Evolutionary conservation across 92 coral and sea anemone genomes (phyloP).

Genomic region (Porites divaricata): DNA sequence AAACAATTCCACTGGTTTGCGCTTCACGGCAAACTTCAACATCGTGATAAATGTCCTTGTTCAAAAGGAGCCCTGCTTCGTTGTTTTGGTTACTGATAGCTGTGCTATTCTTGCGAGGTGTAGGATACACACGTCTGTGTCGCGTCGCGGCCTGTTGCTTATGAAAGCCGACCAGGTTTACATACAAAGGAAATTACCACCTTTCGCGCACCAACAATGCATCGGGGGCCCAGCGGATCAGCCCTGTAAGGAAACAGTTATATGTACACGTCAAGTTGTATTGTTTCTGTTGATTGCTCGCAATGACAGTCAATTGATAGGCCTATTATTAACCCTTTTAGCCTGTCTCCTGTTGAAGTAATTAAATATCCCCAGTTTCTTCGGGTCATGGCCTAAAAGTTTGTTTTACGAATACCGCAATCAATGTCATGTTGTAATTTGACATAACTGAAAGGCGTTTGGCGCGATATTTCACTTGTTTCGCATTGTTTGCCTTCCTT

Average conservation of each 20-base stretch:
- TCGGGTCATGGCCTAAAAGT: not conserved
- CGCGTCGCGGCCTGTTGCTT: slow-evolving; percentile 29
- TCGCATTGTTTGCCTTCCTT: slow-evolving; percentile 15
- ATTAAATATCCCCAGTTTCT: slow-evolving; percentile 12
- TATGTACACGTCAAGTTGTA: slow-evolving; percentile 27
- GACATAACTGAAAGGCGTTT: not conserved
- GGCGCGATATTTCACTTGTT: slow-evolving; percentile 22
- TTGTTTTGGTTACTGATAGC: not conserved
- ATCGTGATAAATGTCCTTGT: slow-evolving; percentile 25
- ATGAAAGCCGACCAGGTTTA: slow-evolving; percentile 7
- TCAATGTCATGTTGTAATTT: not conserved
- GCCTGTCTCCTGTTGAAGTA: slow-evolving; percentile 31
- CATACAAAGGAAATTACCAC: slow-evolving; percentile 27
- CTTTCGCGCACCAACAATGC: slow-evolving; percentile 51
- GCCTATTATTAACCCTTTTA: slow-evolving; percentile 13
- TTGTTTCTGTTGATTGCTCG: slow-evolving; percentile 38
- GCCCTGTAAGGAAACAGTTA: slow-evolving; percentile 39
- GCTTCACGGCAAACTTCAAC: slow-evolving; percentile 95
- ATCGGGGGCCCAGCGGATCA: slow-evolving; percentile 27
- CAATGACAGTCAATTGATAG: slow-evolving; percentile 42
- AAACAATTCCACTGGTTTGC: slow-evolving; percentile 84
- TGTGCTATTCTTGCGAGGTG: slow-evolving; percentile 18
- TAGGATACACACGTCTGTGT: slow-evolving; percentile 29
- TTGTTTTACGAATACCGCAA: not conserved
- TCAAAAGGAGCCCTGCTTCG: not conserved